These are phyloP conservation scores for Helarctos malayanus DNA, from an alignment of 2,797 vertebrate genomes.

Conservation along the genomic window DNA sequence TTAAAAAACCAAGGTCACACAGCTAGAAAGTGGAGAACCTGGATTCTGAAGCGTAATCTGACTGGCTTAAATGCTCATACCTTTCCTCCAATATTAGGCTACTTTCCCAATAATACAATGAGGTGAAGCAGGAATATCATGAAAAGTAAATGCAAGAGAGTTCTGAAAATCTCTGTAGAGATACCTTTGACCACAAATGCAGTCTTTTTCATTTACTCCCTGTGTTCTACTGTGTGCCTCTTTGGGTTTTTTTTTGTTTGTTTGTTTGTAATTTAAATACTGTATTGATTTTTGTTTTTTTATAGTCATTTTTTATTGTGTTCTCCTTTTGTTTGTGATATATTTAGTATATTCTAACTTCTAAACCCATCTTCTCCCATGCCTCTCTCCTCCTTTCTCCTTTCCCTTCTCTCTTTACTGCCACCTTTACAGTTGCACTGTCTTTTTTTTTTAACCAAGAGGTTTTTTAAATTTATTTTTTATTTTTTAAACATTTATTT, in stretches of 20 bases:
- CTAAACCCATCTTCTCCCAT: neutral
- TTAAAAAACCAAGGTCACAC: neutral
- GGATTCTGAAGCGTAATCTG: neutral
- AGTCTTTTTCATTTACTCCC: neutral
- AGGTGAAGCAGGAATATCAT: neutral
- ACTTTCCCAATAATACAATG: neutral
- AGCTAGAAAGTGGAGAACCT: conserved; percentile 24
- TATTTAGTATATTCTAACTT: conserved; percentile 8
- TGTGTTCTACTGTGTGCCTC: neutral
- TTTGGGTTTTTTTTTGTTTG: neutral
- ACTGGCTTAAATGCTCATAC: neutral
- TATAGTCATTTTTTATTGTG: no score
- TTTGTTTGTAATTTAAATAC: no score
- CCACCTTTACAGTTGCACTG: neutral
- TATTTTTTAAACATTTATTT: neutral
- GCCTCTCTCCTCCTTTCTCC: neutral
- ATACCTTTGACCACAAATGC: neutral
- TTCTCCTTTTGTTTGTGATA: neutral
- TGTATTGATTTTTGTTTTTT: no score
- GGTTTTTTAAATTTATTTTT: neutral
- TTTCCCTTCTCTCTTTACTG: neutral
- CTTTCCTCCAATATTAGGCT: neutral
- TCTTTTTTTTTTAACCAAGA: neutral
- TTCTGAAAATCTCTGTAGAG: neutral
- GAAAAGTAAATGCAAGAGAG: neutral